Evolutionary conservation across 2,113 vertebrate genomes (phyloP), one percentile per base, ranked within the genome.

Genomic region (Vanacampus margaritifer): DNA sequence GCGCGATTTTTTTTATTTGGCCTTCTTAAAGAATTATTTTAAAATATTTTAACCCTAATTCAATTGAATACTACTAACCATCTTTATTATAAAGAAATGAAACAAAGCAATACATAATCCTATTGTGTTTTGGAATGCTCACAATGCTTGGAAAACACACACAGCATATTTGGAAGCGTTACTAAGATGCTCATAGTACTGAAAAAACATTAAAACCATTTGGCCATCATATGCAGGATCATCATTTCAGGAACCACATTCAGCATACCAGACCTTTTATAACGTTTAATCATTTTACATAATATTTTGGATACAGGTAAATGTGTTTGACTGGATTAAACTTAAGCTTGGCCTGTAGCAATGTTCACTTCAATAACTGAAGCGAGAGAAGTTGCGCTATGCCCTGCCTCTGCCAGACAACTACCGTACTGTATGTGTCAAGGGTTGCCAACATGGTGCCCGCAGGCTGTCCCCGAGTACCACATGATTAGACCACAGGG

Each of bases 281-380:
- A 17, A 57, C 19, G 0, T 54, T 54, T 14, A 17, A 28, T 57
- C 54, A 57, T 17, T 14, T 32, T 17, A 3, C 9, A 54, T 16
- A 14, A 26, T 54, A 24, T 24, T 36, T 59, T 59, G 8, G 3
- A n/a, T 37, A 21, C 17, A 37, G 57, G 32, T 35, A 59, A 35
- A n/a, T 36, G 57, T 12, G 57, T 59, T 59, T 59, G 57, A 59
- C 35, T 59, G 32, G 17, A n/a, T 59, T 59, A 21, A 59, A 36
- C 36, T 3, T 21, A 36, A 36, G 10, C 32, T 59, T 11, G 57
- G 28, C 57, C 32, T 10, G 17, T 59, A 36, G 57, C 32, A 13
- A 36, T 4, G 19, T 59, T 59, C 57, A 59, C 12, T 59, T 59
- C 16, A 12, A 21, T 21, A 19, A 58, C 8, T 21, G 17, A 32